A percentile compares a stretch with the other conserved stretches of the same genome.
Evolutionary conservation across 1,140 invertebrate genomes (phyloP).

Genomic region (Spodoptera frugiperda): DNA sequence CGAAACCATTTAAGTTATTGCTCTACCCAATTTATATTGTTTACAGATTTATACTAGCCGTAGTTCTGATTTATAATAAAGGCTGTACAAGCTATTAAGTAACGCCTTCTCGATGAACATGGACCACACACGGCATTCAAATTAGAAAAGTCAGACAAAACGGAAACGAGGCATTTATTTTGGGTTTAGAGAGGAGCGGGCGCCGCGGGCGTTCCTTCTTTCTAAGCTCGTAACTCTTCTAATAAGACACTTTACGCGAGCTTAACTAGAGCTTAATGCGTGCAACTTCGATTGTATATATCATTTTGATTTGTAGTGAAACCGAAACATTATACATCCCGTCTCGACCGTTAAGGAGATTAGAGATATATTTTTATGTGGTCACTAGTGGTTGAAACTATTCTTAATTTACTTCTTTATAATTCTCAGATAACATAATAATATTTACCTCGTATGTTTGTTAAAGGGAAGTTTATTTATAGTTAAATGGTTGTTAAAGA

Average conservation of each 20-base stretch:
- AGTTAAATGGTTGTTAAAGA: conserved; percentile 60
- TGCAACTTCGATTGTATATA: conserved; percentile 69
- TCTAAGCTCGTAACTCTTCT: conserved; percentile 77
- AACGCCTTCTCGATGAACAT: conserved; percentile 57
- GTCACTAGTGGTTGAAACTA: conserved; percentile 50
- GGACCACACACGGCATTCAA: conserved; percentile 78
- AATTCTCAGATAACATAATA: conserved; percentile 31
- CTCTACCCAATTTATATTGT: conserved; percentile 49
- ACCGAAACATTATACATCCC: conserved; percentile 62
- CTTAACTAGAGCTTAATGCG: conserved; percentile 69
- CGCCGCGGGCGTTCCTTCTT: conserved; percentile 76
- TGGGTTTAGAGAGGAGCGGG: conserved; percentile 61
- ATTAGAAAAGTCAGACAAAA: conserved; percentile 76
- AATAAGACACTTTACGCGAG: conserved; percentile 77
- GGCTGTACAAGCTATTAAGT: conserved; percentile 61
- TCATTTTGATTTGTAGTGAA: conserved; percentile 74
- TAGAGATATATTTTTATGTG: conserved; percentile 60
- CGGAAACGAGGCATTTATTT: conserved; percentile 81
- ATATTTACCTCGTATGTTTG: conserved; percentile 32
- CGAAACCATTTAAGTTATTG: conserved; percentile 41
- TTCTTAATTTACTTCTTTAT: conserved; percentile 47
- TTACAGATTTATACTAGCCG: conserved; percentile 51
- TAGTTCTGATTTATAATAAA: conserved; percentile 61
- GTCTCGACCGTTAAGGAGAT: conserved; percentile 62
- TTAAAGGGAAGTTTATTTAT: conserved; percentile 49